Evolutionary conservation across 2,797 vertebrate genomes (phyloP), one percentile per base, ranked within the genome.

Genomic region (Sebastes iracundus): DNA sequence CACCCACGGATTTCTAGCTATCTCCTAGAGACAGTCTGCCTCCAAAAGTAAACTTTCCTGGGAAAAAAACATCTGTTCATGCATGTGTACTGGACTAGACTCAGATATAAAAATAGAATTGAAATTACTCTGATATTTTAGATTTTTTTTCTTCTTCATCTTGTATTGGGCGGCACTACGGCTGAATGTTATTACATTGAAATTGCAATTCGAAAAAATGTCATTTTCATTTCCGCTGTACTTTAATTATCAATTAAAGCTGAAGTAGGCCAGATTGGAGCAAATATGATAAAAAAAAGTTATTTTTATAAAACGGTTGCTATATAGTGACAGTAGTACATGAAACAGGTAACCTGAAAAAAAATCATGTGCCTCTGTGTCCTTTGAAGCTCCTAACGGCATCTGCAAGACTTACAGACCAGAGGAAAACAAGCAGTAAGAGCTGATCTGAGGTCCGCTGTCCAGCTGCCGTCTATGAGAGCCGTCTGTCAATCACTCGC

Each of bases 21-120:
- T 82, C 72, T 87, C 42, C 67, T 61, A 3, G 66, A 76, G 65
- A 77, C 28, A 28, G 55, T 42, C 20, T 78, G 27, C 38, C 30
- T 59, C 6, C 8, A 53, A 61, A 32, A 73, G 58, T 79, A 59
- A 83, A 79, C 58, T 82, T 75, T 71, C 32, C 42, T 25, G 18
- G 33, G 14, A 8, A 68, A 38, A 61, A 70, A 67, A 72, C 55
- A 59, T 25, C 12, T 2, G 56, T 33, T 33, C 46, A 68, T 14
- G 9, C n/a, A 70, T 10, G 2, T 58, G 38, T 30, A 46, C 7
- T 62, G 16, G 7, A 71, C n/a, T 4, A 49, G 13, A 72, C 1
- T 13, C 27, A 69, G 20, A 69, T 14, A 6, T 64, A 66, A 18
- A 49, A 18, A 35, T 1, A 20, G 18, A 75, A 59, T 0, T 9